Evolutionary conservation across 2,113 vertebrate species (phyloP).

Genomic region (Gobius niger): DNA sequence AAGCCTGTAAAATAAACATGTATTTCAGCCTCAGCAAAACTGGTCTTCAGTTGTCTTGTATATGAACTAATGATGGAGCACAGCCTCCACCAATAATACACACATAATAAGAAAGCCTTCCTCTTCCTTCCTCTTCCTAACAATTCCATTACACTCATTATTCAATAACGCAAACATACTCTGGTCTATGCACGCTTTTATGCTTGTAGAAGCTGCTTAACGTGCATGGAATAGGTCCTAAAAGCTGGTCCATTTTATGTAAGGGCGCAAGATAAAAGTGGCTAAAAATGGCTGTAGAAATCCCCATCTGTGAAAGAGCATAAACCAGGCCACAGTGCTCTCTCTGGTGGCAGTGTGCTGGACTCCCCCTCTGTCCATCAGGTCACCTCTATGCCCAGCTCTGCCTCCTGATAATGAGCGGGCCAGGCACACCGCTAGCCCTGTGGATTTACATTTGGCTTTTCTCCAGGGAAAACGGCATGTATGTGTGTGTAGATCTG

Average conservation of each 20-base stretch:
- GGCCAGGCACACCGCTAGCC: conserved; percentile 39
- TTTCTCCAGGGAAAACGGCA: conserved; percentile 41
- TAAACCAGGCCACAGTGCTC: neutral
- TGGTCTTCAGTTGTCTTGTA: too few species aligned
- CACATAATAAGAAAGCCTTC: too few species aligned
- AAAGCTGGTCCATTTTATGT: neutral
- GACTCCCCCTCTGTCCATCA: conserved; percentile 31
- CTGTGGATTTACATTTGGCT: conserved; percentile 63
- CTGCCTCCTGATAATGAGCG: conserved; percentile 76
- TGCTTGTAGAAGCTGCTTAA: too few species aligned
- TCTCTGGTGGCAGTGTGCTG: conserved; percentile 19
- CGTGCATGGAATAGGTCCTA: too few species aligned
- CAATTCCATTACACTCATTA: too few species aligned
- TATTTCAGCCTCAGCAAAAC: too few species aligned
- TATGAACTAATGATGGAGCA: too few species aligned
- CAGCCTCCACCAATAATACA: too few species aligned
- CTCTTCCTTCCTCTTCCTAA: too few species aligned
- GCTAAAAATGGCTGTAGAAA: neutral
- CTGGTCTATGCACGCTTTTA: too few species aligned
- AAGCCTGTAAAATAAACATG: too few species aligned
- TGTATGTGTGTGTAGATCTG: conserved; percentile 44
- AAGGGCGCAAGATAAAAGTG: neutral
- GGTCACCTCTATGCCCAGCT: conserved; percentile 60
- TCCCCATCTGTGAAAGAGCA: neutral
- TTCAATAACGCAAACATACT: too few species aligned